Percentiles rank a stretch among this genome's conserved stretches.
Evolutionary conservation across 2,888 invertebrate species (phyloP).

Genomic region (Habroteleia sp.): DNA sequence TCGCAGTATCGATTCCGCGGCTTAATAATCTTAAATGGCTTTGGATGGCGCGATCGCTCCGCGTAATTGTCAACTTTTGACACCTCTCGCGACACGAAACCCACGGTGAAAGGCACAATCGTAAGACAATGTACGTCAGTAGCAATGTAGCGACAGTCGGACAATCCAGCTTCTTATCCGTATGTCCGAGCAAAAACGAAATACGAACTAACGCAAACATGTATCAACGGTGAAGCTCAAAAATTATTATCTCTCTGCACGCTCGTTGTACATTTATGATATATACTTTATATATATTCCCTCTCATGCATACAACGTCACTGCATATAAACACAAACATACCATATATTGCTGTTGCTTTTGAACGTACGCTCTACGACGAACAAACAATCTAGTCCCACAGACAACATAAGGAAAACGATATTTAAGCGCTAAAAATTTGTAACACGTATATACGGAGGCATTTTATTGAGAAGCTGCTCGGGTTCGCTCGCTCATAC

Average conservation of each 20-base stretch:
- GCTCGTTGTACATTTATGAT: constrained; percentile 76
- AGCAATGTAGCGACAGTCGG: not conserved
- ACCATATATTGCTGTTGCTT: constrained; percentile 75
- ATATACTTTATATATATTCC: constrained; percentile 59
- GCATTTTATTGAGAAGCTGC: constrained; percentile 81
- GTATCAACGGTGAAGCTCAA: constrained; percentile 28
- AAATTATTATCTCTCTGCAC: constrained; percentile 74
- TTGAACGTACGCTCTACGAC: constrained; percentile 77
- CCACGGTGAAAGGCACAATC: constrained; percentile 1
- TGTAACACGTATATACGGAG: constrained; percentile 73
- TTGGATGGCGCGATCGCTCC: constrained; percentile 27
- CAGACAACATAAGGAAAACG: constrained; percentile 62
- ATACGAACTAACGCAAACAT: not conserved
- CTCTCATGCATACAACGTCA: constrained; percentile 44
- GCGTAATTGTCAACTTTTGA: constrained; percentile 21
- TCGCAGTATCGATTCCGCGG: constrained; percentile 19
- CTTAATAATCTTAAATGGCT: constrained; percentile 26
- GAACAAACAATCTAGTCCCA: constrained; percentile 61
- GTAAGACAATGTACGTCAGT: constrained; percentile 1
- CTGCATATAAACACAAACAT: constrained; percentile 55
- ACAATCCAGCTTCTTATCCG: constrained; percentile 5
- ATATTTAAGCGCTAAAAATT: constrained; percentile 59
- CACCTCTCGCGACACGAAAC: constrained; percentile 5
- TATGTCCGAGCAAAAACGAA: too few species aligned
- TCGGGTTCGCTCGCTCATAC: constrained; percentile 64